Evolutionary conservation across 2,113 vertebrate species (phyloP).

Genomic region (Prolemur simus): DNA sequence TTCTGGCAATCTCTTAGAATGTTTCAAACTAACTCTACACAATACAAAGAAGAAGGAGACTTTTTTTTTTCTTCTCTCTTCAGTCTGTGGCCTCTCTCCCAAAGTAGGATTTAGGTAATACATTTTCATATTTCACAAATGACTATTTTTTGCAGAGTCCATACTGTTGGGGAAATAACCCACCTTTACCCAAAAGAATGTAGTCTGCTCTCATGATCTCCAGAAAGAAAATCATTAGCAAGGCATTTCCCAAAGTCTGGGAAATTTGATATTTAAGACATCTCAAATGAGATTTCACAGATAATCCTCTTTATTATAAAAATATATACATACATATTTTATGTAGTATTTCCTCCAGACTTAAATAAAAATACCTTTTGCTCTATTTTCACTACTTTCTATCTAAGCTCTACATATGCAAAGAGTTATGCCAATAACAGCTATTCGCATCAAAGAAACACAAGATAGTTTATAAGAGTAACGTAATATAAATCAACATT

Average conservation of each 20-base stretch:
- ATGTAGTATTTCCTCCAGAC: not conserved
- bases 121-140: not conserved
- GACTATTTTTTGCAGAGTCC: not conserved
- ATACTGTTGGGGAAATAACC: not conserved
- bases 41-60: rapidly evolving
- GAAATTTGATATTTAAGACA: not conserved
- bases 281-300: not conserved
- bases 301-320: not conserved
- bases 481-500: not conserved
- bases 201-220: not conserved
- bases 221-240: not conserved
- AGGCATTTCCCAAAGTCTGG: not conserved
- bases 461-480: not conserved
- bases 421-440: not conserved
- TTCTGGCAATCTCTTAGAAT: not conserved
- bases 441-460: not conserved
- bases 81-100: not conserved
- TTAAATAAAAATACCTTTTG: not conserved
- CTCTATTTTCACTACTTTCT: not conserved
- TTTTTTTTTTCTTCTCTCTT: not conserved
- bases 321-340: not conserved
- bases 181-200: not conserved
- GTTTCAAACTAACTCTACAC: not conserved
- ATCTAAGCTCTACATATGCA: not conserved
- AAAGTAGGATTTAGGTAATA: not conserved